Evolutionary conservation across 2,113 vertebrate species (phyloP).

Genomic region (Pao palembangensis): DNA sequence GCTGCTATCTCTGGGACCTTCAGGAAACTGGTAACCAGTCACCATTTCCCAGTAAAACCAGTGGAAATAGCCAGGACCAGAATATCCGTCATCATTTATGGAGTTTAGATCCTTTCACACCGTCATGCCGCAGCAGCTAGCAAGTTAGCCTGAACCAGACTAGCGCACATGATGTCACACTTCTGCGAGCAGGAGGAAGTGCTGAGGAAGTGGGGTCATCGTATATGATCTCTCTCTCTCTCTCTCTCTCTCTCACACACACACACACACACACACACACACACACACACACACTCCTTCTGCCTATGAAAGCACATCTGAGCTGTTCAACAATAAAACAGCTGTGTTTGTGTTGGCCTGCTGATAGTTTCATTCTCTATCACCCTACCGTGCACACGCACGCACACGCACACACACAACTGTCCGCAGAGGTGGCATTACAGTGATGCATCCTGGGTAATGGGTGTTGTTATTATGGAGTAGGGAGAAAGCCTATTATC

Average conservation of each 20-base stretch:
- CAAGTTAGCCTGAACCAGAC: no score
- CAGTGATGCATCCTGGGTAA: constrained; percentile 52
- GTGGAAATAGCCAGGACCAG: no score
- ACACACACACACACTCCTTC: constrained; percentile 36
- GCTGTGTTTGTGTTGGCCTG: constrained; percentile 81
- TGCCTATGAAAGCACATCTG: constrained; percentile 76
- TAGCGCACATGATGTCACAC: no score
- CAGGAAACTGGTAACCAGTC: no score
- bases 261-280: constrained; percentile 1
- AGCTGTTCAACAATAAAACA: constrained; percentile 79
- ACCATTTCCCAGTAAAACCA: no score
- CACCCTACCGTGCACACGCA: constrained; percentile 50
- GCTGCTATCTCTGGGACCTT: no score
- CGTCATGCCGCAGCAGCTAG: no score
- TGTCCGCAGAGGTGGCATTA: constrained; percentile 41
- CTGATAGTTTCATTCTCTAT: constrained; percentile 71
- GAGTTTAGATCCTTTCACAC: no score
- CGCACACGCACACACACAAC: constrained; percentile 22
- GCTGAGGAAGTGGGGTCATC: not conserved
- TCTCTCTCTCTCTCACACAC: not conserved
- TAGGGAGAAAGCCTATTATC: constrained; percentile 50
- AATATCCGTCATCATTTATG: no score
- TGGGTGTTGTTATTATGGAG: constrained; percentile 44
- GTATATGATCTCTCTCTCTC: not conserved
- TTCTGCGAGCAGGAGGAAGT: no score